phyloP scores from a whole-genome alignment of 2,888 invertebrate species.

The Sminthurinus aureus region DNA sequence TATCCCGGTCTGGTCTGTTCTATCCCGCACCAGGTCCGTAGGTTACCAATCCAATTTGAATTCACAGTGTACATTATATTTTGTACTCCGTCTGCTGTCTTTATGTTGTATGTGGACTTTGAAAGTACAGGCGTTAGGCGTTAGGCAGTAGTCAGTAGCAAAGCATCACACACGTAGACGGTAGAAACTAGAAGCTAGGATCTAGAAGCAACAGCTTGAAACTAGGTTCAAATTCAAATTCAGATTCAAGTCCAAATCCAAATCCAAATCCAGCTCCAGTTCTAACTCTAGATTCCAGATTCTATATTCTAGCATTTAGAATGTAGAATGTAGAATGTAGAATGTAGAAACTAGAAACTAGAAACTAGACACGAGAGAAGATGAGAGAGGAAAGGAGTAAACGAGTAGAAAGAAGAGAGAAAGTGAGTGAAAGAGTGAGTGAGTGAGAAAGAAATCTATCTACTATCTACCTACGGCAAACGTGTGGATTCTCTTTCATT shows the following conservation, averaged over 20 bases:
- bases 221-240: neutral
- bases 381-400: no score
- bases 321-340: no score
- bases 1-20: constrained; percentile 23
- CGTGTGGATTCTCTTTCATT: neutral
- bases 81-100: no score
- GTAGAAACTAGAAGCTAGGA: constrained; percentile 5
- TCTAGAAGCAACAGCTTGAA: neutral
- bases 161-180: neutral
- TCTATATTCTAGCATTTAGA: no score
- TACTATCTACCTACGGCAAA: no score
- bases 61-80: no score
- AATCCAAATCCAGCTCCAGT: neutral
- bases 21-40: neutral
- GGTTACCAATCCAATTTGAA: neutral
- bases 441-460: neutral
- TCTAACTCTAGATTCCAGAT: no score
- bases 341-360: no score
- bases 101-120: no score
- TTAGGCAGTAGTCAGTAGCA: neutral
- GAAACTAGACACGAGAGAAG: no score
- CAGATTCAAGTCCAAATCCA: neutral
- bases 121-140: no score
- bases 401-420: constrained; percentile 9
- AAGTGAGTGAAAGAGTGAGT: neutral